phyloP scores from a whole-genome alignment of 2,113 vertebrate species.

The Propithecus coquereli region DNA sequence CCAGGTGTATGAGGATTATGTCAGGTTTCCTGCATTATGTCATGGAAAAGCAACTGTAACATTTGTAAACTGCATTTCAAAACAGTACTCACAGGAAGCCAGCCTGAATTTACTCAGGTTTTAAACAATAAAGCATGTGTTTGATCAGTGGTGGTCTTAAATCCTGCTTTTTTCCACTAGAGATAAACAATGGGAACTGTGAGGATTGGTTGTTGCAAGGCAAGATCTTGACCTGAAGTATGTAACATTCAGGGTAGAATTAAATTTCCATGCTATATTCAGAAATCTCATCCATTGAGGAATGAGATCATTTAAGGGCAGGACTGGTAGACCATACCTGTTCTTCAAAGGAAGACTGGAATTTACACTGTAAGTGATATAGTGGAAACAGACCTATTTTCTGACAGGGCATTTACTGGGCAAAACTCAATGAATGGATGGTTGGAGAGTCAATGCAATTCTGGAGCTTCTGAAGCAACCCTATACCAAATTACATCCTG shows the following conservation, averaged over 20 bases:
- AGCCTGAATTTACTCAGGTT: constrained; percentile 55
- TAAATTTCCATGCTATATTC: neutral
- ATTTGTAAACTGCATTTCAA: constrained; percentile 62
- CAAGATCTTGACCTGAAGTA: constrained; percentile 15
- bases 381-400: neutral
- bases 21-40: constrained; percentile 68
- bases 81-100: constrained; percentile 52
- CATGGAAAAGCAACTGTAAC: constrained; percentile 68
- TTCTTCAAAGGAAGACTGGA: neutral
- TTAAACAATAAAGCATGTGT: constrained; percentile 40
- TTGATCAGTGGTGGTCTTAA: neutral
- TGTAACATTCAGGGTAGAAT: neutral
- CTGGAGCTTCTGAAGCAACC: neutral
- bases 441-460: neutral
- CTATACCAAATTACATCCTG: neutral
- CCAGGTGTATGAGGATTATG: constrained; percentile 63
- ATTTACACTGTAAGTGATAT: neutral
- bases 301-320: neutral
- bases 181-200: neutral
- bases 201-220: neutral
- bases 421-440: neutral
- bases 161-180: constrained; percentile 29
- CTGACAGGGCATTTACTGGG: neutral
- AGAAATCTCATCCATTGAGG: neutral
- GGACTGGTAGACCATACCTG: neutral